Conservation (phyloP, 1,140 invertebrate genomes). For the Anoplophora glabripennis region DNA sequence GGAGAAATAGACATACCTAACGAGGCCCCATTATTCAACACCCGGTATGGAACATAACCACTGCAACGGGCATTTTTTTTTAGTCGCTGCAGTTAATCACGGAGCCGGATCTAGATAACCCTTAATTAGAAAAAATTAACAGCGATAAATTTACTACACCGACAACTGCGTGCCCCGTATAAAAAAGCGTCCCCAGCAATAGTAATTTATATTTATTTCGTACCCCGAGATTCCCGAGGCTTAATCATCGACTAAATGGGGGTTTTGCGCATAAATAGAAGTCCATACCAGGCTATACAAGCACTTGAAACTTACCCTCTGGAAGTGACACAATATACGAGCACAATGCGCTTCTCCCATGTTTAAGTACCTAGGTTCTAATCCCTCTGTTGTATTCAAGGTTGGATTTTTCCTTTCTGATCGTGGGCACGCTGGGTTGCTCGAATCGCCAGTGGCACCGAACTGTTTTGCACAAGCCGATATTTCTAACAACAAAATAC, state of each 20-base stretch:
- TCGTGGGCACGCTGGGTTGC: not conserved
- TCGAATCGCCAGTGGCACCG: not conserved
- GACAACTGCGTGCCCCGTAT: too few relatives aligned
- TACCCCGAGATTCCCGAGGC: slow-evolving; percentile 10
- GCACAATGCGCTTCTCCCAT: slow-evolving; percentile 29
- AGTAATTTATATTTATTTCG: slow-evolving; percentile 22
- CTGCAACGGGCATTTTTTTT: too few relatives aligned
- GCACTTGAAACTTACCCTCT: slow-evolving; percentile 32
- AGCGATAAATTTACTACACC: too few relatives aligned
- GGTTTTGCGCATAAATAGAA: slow-evolving; percentile 24
- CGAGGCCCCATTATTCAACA: too few relatives aligned
- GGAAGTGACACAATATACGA: slow-evolving; percentile 28
- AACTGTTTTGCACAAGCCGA: not conserved
- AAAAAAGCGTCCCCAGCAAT: not conserved
- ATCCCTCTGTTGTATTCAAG: slow-evolving; percentile 34
- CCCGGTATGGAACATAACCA: too few relatives aligned
- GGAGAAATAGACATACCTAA: too few relatives aligned
- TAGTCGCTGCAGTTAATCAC: too few relatives aligned
- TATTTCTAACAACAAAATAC: not conserved
- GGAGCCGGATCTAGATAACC: too few relatives aligned
- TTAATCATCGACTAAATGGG: slow-evolving; percentile 18
- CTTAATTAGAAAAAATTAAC: too few relatives aligned
- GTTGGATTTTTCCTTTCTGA: slow-evolving; percentile 26
- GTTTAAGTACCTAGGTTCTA: slow-evolving; percentile 34
- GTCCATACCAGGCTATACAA: slow-evolving; percentile 22